Evolutionary conservation across 2,113 vertebrate species (phyloP).

Genomic region (Hemibagrus wyckioides): DNA sequence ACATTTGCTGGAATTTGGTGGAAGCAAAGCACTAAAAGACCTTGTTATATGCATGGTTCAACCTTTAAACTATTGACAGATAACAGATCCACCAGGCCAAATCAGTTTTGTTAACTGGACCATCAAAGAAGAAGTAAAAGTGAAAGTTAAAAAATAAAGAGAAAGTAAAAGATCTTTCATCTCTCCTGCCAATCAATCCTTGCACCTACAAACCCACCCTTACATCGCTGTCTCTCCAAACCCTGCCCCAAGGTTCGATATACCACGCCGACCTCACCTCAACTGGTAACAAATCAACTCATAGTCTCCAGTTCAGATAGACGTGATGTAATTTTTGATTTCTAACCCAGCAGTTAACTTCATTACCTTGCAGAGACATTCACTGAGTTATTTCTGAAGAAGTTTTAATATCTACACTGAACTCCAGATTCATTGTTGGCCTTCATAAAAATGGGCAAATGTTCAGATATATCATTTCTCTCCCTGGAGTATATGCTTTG

Average conservation of each 20-base stretch:
- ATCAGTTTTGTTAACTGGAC: neutral
- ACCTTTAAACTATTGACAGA: neutral
- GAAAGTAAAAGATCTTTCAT: too few relatives aligned
- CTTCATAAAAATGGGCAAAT: conserved; percentile 19
- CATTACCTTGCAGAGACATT: conserved; percentile 11
- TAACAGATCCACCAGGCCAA: neutral
- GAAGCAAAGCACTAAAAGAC: neutral
- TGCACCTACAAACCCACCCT: neutral
- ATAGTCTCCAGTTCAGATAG: neutral
- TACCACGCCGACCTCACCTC: neutral
- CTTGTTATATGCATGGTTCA: neutral
- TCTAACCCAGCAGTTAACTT: conserved; percentile 11
- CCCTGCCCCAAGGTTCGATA: neutral
- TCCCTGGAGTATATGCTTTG: conserved; percentile 6
- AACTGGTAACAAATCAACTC: neutral
- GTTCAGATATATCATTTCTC: conserved; percentile 12
- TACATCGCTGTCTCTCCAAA: neutral
- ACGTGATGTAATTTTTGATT: conserved; percentile 19
- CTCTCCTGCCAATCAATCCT: neutral
- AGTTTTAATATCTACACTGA: conserved; percentile 10
- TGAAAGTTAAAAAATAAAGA: neutral
- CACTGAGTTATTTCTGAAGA: conserved; percentile 7
- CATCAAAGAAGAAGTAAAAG: neutral
- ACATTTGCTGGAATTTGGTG: neutral
- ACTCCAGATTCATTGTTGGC: conserved; percentile 24